Percentiles rank a stretch among this genome's conserved stretches.
These are phyloP conservation scores for Catostylus mosaicus DNA, from an alignment of 30 jellyfish, hydroid and myxozoan genomes.

Conservation along the genomic window DNA sequence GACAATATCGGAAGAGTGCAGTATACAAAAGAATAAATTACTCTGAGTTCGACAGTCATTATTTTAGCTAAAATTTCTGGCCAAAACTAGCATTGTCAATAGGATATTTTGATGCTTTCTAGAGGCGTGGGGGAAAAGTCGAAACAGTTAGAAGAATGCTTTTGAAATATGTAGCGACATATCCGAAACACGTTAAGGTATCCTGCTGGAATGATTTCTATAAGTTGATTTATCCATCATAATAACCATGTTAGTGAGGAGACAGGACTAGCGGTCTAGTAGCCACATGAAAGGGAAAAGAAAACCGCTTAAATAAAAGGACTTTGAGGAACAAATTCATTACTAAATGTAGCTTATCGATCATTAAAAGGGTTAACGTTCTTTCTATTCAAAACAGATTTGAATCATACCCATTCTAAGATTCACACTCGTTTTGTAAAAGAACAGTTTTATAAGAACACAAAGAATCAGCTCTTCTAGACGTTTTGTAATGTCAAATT, in stretches of 20 bases:
- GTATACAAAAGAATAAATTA: no score
- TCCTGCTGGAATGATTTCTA: neutral
- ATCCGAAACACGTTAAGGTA: neutral
- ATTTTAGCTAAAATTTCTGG: no score
- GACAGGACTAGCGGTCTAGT: neutral
- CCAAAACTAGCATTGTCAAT: no score
- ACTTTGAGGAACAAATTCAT: neutral
- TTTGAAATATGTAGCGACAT: neutral
- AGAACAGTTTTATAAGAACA: no score
- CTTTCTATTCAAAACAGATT: neutral
- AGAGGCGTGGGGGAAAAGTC: no score
- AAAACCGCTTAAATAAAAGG: neutral
- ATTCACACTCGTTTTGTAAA: no score
- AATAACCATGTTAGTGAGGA: neutral
- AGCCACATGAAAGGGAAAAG: slow-evolving; percentile 16
- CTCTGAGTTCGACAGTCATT: no score
- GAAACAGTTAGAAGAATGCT: no score
- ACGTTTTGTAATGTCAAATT: no score
- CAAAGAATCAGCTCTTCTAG: no score
- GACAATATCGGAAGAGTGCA: no score
- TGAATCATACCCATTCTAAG: neutral
- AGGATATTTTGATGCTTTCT: no score
- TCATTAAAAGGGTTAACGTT: neutral
- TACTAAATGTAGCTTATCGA: neutral
- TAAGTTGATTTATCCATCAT: neutral